Percentiles rank a stretch among this genome's conserved stretches.
Evolutionary conservation across 2,113 vertebrate species (phyloP).

Genomic region (Prionailurus viverrinus): DNA sequence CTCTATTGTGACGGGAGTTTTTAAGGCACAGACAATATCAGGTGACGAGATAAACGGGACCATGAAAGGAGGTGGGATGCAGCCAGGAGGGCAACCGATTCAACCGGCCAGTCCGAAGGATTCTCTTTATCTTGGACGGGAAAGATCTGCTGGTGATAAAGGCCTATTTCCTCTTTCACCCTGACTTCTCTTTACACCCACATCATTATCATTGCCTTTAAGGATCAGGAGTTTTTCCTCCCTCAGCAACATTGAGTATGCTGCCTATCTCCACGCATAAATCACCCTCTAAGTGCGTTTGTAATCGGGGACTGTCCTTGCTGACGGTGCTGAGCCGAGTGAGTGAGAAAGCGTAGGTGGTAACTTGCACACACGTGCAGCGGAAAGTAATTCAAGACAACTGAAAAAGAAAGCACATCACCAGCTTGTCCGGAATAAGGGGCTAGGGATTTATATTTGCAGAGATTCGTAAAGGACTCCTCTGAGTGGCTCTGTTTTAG

Average conservation of each 20-base stretch:
- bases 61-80: not conserved
- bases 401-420: not conserved
- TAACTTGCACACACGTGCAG: not conserved
- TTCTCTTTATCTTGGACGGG: conserved; percentile 22
- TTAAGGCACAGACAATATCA: conserved; percentile 7
- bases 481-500: not conserved
- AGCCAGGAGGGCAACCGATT: not conserved
- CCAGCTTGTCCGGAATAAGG: not conserved
- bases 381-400: not conserved
- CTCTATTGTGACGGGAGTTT: conserved; percentile 29
- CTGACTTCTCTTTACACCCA: not conserved
- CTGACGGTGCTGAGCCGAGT: not conserved
- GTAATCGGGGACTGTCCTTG: not conserved
- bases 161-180: not conserved
- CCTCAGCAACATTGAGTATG: not conserved
- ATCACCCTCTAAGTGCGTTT: not conserved
- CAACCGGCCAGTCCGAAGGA: not conserved
- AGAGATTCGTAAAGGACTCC: not conserved
- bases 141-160: not conserved
- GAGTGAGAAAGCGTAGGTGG: not conserved
- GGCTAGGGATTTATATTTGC: no score
- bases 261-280: not conserved
- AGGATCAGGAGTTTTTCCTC: not conserved
- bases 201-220: not conserved
- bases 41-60: conserved; percentile 44